Evolutionary conservation across 2,113 vertebrate genomes (phyloP).

Genomic region (Podarcis muralis): DNA sequence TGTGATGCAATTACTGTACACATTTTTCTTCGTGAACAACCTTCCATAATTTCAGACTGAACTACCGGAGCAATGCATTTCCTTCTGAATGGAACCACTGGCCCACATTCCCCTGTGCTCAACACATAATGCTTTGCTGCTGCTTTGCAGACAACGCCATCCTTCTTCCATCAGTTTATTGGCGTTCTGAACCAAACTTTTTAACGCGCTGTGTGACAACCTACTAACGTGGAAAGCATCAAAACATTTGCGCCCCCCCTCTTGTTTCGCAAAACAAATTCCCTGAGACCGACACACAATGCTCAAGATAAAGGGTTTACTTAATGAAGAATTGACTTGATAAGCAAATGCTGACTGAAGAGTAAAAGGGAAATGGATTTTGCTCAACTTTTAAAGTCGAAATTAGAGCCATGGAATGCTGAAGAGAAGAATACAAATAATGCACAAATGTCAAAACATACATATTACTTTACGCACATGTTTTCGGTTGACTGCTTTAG

Average conservation of each 20-base stretch:
- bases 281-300: conserved; percentile 19
- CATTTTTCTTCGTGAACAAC: conserved; percentile 55
- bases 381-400: conserved; percentile 25
- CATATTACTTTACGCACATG: not conserved
- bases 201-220: conserved; percentile 29
- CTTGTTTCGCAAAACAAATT: conserved; percentile 46
- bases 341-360: conserved; percentile 27
- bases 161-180: conserved; percentile 32
- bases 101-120: conserved; percentile 60
- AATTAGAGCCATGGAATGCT: conserved; percentile 25
- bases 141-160: conserved; percentile 49
- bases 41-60: conserved; percentile 65
- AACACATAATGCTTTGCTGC: conserved; percentile 50
- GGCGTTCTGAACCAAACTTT: conserved; percentile 38
- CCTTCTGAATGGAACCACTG: conserved; percentile 49
- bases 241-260: conserved; percentile 19
- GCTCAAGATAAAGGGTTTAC: conserved; percentile 50
- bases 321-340: conserved; percentile 42
- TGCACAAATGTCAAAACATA: conserved; percentile 13
- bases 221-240: conserved; percentile 26
- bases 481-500: not conserved
- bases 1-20: conserved; percentile 52
- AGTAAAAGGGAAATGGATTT: not conserved
- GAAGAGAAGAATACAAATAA: conserved; percentile 14
- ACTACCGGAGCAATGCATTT: conserved; percentile 68